Evolutionary conservation across 64 coral and sea anemone genomes (phyloP), one percentile per base, ranked within the genome.

Genomic region (Porites australiensis): DNA sequence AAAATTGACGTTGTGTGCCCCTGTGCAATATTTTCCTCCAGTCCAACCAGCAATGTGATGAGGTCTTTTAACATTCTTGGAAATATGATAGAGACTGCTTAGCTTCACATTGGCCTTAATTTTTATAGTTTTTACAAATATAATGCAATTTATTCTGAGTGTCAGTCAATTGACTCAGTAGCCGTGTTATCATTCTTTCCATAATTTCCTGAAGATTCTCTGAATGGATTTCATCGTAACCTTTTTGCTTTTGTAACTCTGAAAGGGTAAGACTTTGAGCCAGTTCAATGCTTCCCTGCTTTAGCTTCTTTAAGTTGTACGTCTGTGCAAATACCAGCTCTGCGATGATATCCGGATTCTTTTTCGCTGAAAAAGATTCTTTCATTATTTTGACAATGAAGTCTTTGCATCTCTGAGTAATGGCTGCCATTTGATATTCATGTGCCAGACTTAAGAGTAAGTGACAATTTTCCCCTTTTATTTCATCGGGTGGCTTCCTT

Each of bases 391-490:
- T 3, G 44, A 45, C 72, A 9, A 74, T 13, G 14, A 74, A 74
- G 15, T 71, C 68, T 71, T 71, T 21, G 8, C 27, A 71, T 44
- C 68, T 71, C 10, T 44, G n/a, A 22, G 43, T 12, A 74, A 74
- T 46, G 44, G 72, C 72, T 3, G 77, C 79, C n/a, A 90, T 94
- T 60, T 90, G 93, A 58, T 94, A 94, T 16, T 94, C 93, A 5
- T 84, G 78, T 19, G 79, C 93, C 11, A 94, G 72, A 5, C 47
- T 37, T n/a, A 90, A 74, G 19, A 94, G 71, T 27, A 61, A 94
- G 64, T 85, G 64, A 60, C 88, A 82, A 45, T 86, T 94, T 14
- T 77, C 50, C 18, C 65, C 71, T 15, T 79, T 90, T 14, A 94
- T 27, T 21, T 19, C 3, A 13, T 94, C 90, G 2, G 57, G 8